Evolutionary conservation across 2,113 vertebrate species (phyloP).

Genomic region (Cricetomys ansorgei): DNA sequence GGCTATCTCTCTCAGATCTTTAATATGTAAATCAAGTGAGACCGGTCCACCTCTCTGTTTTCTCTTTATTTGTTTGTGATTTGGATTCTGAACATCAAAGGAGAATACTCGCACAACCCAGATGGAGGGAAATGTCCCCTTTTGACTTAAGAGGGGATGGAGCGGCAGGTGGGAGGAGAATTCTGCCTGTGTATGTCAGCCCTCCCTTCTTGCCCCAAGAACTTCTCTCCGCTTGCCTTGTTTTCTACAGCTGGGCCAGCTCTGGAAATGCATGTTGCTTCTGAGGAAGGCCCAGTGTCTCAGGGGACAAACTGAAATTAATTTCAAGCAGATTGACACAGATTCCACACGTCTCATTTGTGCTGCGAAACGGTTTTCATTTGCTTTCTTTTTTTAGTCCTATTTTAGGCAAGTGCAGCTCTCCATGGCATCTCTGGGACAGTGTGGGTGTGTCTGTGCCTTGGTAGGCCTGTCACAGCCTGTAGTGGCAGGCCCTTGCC

Average conservation of each 20-base stretch:
- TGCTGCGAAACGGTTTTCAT: neutral
- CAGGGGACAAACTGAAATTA: neutral
- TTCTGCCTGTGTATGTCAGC: neutral
- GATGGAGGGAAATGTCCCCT: neutral
- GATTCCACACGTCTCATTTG: neutral
- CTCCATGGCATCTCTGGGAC: neutral
- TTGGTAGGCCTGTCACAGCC: neutral
- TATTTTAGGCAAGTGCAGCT: neutral
- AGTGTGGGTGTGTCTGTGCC: neutral
- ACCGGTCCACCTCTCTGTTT: neutral
- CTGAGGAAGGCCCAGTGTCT: conserved; percentile 3
- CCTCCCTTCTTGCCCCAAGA: neutral
- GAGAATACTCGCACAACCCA: neutral
- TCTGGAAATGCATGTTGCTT: neutral
- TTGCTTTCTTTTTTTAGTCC: neutral
- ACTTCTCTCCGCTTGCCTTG: neutral
- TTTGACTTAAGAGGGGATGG: neutral
- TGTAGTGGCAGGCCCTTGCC: neutral
- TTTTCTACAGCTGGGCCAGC: neutral
- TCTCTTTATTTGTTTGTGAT: neutral
- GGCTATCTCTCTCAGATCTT: neutral
- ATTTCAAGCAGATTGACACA: neutral
- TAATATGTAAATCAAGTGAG: neutral
- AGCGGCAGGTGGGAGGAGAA: neutral
- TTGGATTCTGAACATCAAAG: neutral